phyloP scores from a whole-genome alignment of 2,888 invertebrate genomes.

The Drosophila algonquin region DNA sequence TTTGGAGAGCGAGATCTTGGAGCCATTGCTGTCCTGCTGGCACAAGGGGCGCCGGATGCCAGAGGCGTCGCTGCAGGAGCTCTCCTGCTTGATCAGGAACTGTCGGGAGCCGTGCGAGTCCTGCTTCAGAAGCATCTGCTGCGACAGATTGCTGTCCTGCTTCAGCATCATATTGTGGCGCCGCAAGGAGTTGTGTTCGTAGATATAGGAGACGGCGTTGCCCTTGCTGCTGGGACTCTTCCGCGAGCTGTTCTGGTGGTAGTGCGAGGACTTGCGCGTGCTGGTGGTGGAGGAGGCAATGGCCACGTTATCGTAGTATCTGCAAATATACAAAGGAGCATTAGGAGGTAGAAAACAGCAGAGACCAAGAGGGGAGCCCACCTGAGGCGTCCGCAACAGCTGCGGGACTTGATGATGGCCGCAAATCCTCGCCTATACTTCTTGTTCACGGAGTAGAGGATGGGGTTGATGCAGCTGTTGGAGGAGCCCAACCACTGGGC shows the following conservation, averaged over 20 bases:
- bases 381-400: conserved; percentile 92
- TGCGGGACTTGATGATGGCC: conserved; percentile 93
- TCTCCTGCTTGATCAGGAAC: conserved; percentile 84
- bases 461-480: conserved; percentile 97
- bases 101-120: conserved; percentile 84
- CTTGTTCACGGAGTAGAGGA: conserved; percentile 96
- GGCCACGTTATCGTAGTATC: conserved; percentile 93
- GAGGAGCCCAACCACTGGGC: conserved; percentile 97
- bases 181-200: conserved; percentile 83
- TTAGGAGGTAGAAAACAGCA: not conserved
- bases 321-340: conserved; percentile 39
- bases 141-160: conserved; percentile 84
- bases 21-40: conserved; percentile 84
- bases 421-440: conserved; percentile 96
- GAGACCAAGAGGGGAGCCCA: conserved; percentile 34
- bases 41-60: conserved; percentile 80
- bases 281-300: conserved; percentile 94
- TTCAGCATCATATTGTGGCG: conserved; percentile 83
- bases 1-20: conserved; percentile 82
- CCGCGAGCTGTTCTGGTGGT: conserved; percentile 88
- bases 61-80: conserved; percentile 83
- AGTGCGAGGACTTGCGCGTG: conserved; percentile 93
- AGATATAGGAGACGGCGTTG: conserved; percentile 86
- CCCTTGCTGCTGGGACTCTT: conserved; percentile 85
- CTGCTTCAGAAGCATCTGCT: conserved; percentile 83